phyloP scores from a whole-genome alignment of 2,113 vertebrate genomes.

The Cyphomyrus discorhynchus region DNA sequence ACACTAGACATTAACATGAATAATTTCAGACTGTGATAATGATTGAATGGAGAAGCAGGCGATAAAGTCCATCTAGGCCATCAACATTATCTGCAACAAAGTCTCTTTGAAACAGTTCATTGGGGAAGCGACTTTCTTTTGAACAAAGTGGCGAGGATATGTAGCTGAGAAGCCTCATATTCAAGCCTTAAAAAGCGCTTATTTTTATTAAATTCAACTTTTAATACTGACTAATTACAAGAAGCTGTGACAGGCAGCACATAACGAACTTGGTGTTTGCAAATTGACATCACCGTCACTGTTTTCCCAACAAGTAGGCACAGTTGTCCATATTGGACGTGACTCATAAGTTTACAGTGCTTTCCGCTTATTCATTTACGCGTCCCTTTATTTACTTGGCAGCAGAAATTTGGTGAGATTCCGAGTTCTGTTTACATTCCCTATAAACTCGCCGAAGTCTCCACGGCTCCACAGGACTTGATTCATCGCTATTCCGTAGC shows the following conservation, averaged over 20 bases:
- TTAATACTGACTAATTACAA: neutral
- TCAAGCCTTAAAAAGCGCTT: neutral
- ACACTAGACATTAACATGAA: neutral
- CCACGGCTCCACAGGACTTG: neutral
- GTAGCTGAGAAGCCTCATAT: neutral
- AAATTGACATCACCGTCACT: neutral
- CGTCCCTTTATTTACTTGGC: conserved; percentile 7
- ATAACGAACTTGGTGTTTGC: neutral
- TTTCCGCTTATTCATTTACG: neutral
- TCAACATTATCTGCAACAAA: neutral
- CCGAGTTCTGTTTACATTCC: neutral
- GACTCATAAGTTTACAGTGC: neutral
- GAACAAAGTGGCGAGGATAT: neutral
- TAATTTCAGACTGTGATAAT: neutral
- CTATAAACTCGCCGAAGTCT: neutral
- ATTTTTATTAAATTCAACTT: neutral
- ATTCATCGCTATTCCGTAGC: neutral
- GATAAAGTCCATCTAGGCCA: neutral
- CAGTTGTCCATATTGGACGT: neutral
- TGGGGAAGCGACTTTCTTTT: neutral
- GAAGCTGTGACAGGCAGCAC: neutral
- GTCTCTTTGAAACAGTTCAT: neutral
- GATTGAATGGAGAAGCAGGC: neutral
- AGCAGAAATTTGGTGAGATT: neutral
- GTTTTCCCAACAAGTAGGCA: neutral